Evolutionary conservation across 1,140 invertebrate genomes (phyloP).

Genomic region (Trichonephila clavipes): DNA sequence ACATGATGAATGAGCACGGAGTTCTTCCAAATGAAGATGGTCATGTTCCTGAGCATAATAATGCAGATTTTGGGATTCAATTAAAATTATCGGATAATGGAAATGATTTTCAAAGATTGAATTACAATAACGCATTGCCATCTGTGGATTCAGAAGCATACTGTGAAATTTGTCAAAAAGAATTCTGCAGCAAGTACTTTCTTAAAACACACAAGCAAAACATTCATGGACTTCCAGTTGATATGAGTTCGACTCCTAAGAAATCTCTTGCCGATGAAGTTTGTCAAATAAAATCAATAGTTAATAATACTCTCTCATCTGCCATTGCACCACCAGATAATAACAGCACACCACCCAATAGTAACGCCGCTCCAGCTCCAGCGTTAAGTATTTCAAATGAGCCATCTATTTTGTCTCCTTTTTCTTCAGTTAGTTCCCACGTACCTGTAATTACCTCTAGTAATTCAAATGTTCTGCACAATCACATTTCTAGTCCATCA

Average conservation of each 20-base stretch:
- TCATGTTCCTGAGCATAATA: constrained; percentile 77
- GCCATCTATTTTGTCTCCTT: constrained; percentile 15
- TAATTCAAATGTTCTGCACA: constrained; percentile 15
- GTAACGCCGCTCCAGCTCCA: background rate
- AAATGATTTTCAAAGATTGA: constrained; percentile 70
- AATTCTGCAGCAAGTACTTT: constrained; percentile 84
- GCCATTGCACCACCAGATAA: background rate
- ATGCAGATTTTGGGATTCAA: constrained; percentile 71
- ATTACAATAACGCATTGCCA: constrained; percentile 44
- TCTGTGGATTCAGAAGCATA: constrained; percentile 81
- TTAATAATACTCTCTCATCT: constrained; percentile 68
- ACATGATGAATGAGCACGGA: constrained; percentile 85
- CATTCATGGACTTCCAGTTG: constrained; percentile 81
- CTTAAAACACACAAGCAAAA: constrained; percentile 84
- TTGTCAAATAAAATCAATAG: constrained; percentile 76
- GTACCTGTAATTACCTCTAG: constrained; percentile 64
- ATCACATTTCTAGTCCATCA: constrained; percentile 59
- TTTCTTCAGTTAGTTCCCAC: constrained; percentile 65
- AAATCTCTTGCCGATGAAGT: constrained; percentile 73
- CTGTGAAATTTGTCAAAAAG: constrained; percentile 84
- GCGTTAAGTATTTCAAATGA: background rate
- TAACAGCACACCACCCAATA: background rate
- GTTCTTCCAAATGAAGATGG: constrained; percentile 81
- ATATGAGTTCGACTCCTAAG: constrained; percentile 72
- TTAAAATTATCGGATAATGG: constrained; percentile 66